These are phyloP conservation scores for Peromyscus maniculatus DNA, from an alignment of 2,113 vertebrate species.

Conservation along the genomic window DNA sequence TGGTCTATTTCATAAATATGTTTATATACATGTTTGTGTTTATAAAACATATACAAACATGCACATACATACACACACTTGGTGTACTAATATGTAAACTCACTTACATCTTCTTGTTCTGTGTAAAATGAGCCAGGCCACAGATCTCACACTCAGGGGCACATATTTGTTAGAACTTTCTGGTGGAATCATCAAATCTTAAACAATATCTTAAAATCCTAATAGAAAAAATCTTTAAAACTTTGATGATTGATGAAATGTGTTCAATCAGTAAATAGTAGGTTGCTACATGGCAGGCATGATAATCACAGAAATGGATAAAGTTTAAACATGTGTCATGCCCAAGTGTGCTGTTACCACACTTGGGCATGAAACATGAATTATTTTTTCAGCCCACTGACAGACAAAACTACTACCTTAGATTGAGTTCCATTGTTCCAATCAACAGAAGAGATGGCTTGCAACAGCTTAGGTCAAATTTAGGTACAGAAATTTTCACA, in stretches of 20 bases:
- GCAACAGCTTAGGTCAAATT: not conserved
- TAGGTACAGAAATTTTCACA: not conserved
- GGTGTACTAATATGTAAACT: not conserved
- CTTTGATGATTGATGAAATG: not conserved
- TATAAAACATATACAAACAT: not conserved
- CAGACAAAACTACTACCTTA: not conserved
- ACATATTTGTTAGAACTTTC: not conserved
- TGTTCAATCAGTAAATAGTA: conserved; percentile 1
- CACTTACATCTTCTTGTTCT: not conserved
- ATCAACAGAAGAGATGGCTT: not conserved
- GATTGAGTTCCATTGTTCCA: not conserved
- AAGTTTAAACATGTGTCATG: conserved; percentile 6
- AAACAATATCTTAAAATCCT: not conserved
- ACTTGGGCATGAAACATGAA: not conserved
- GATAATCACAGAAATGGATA: not conserved
- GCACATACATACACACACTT: not conserved
- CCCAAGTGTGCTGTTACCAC: not conserved
- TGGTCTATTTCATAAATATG: not conserved
- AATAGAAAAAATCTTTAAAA: not conserved
- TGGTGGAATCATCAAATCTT: not conserved
- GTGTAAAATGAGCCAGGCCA: not conserved
- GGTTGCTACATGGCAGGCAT: not conserved
- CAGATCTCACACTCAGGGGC: not conserved
- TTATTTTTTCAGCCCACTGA: not conserved
- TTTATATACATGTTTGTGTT: not conserved